Percentiles rank a stretch among this genome's conserved stretches.
phyloP scores from a whole-genome alignment of 1,140 invertebrate species.

The Megalonaias nervosa region DNA sequence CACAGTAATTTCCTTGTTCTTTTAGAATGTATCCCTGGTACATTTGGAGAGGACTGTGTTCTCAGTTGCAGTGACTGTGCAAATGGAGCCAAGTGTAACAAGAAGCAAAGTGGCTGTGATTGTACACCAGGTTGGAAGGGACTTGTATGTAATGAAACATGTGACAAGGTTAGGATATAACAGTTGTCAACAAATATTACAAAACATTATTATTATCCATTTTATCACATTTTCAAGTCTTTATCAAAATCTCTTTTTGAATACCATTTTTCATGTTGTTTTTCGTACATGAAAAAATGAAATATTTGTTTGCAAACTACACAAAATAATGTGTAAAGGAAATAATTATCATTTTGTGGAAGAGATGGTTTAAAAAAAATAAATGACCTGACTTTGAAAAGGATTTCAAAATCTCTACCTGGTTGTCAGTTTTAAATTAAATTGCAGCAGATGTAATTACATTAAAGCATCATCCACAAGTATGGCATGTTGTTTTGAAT shows the following conservation, averaged over 20 bases:
- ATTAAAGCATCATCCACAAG: too few relatives aligned
- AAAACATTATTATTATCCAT: not conserved
- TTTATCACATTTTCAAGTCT: not conserved
- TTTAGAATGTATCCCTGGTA: slow-evolving; percentile 64
- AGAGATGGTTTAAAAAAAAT: too few relatives aligned
- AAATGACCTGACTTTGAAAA: too few relatives aligned
- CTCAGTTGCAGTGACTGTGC: slow-evolving; percentile 64
- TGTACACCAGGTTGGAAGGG: slow-evolving; percentile 68
- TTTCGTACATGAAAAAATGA: too few relatives aligned
- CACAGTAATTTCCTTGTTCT: slow-evolving; percentile 6
- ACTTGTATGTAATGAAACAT: slow-evolving; percentile 65
- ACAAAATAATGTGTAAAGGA: too few relatives aligned
- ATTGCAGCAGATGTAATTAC: too few relatives aligned
- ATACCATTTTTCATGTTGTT: too few relatives aligned
- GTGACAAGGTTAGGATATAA: slow-evolving; percentile 57
- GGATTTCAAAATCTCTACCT: too few relatives aligned
- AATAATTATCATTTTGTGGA: too few relatives aligned
- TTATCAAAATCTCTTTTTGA: not conserved
- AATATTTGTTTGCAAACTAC: too few relatives aligned
- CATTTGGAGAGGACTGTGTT: slow-evolving; percentile 67
- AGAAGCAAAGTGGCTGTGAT: slow-evolving; percentile 58
- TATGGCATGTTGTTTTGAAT: too few relatives aligned
- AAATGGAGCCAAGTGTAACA: slow-evolving; percentile 66
- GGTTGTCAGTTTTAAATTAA: too few relatives aligned
- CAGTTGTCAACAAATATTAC: slow-evolving; percentile 4